phyloP scores from a whole-genome alignment of 64 coral and sea anemone genomes.

The Stichodactyla mertensii region DNA sequence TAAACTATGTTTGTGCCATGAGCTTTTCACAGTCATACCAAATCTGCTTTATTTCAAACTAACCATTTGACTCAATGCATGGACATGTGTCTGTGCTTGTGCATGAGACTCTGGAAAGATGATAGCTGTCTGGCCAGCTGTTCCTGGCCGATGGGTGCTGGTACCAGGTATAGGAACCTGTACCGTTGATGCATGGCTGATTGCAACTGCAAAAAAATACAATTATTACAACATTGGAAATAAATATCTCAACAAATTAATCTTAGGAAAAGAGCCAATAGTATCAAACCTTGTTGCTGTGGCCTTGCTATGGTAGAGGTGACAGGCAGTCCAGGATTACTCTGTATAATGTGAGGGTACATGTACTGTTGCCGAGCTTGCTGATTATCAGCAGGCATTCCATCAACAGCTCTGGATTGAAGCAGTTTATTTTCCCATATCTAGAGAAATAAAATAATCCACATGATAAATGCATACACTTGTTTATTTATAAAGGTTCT shows the following conservation, averaged over 20 bases:
- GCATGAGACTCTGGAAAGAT: constrained; percentile 61
- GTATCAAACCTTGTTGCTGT: not conserved
- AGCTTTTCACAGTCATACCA: no score
- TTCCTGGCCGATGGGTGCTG: constrained; percentile 59
- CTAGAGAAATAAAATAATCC: constrained; percentile 13
- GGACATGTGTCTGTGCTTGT: constrained; percentile 52
- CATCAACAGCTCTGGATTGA: constrained; percentile 77
- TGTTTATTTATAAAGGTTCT: no score
- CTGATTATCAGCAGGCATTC: constrained; percentile 58
- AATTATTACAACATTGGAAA: not conserved
- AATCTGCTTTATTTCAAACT: not conserved
- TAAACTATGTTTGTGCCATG: no score
- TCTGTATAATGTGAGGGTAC: constrained; percentile 52
- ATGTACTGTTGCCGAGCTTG: constrained; percentile 38
- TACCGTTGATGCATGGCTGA: constrained; percentile 7
- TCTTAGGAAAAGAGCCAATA: no score
- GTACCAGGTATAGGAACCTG: constrained; percentile 45
- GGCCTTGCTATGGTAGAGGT: not conserved
- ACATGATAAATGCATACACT: no score
- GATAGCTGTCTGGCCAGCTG: constrained; percentile 77
- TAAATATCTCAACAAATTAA: no score
- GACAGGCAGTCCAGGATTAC: constrained; percentile 17
- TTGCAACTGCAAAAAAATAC: constrained; percentile 3
- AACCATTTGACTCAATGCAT: constrained; percentile 84
- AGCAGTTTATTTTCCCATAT: constrained; percentile 96